Base-by-base conservation (phyloP, 1,140 invertebrate genomes). In the Sitodiplosis mosellana region DNA sequence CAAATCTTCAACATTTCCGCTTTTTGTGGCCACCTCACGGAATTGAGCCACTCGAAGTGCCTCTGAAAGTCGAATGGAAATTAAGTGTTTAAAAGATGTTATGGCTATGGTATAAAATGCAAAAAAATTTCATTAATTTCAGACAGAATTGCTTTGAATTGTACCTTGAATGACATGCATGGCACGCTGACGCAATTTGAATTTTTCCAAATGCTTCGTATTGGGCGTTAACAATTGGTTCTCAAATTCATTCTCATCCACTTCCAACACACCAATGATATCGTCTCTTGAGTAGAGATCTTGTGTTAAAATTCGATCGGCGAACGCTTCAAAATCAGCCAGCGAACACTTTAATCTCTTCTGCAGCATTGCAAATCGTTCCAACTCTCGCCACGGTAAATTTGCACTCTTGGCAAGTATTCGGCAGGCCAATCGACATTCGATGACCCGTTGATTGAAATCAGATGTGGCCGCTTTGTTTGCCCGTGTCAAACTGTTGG, bases 391-490 rank as follows among this genome's bases (percentile, higher is more conserved):
- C 81, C 83, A 86, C 41, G 76, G 61, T 33, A 45, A 33, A 8
- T 21, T 21, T 33, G 21, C n/a, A 14, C 12, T 27, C 14, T 45
- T 45, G 10, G 43, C 43, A 27, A 45, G 21, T n/a, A 45, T 45
- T 11, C 90, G 82, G 11, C 86, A 79, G 17, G 88, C 89, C 11
- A 97, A 61, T 52, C 87, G 75, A 60, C 92, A 96, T 70, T 97
- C 92, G n/a, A 84, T 80, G 10, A 98, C 93, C 49, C 96, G 70
- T 49, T 78, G 76, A 68, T 99, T 99, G 61, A 80, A 99, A 59
- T 93, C 78, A 14, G 71, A 70, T 0, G 85, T 87, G 7, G 88
- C 84, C 2, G 92, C 94, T 72, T 99, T 99, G 62, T 98, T 97
- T 52, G 85, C 77, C 57, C 83, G 78, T 0, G 80, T 81, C 55